These are phyloP conservation scores for Parnassius smintheus DNA, from an alignment of 2,888 invertebrate species.

Conservation along the genomic window DNA sequence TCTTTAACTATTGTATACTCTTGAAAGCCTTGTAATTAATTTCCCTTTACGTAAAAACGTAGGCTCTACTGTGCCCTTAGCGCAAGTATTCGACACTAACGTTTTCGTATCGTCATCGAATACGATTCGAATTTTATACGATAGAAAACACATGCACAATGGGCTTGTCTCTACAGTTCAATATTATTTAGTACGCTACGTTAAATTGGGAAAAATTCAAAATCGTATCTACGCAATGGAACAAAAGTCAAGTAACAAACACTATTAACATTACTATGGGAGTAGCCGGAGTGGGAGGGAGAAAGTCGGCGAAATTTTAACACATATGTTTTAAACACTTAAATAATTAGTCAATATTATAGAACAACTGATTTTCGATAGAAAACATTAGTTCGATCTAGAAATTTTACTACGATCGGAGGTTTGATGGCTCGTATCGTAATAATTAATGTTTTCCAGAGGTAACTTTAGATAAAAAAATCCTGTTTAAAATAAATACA, in stretches of 20 bases:
- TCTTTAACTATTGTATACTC: constrained; percentile 52
- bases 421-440: no score
- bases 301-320: constrained; percentile 19
- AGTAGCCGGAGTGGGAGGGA: constrained; percentile 35
- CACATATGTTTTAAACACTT: no score
- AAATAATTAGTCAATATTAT: no score
- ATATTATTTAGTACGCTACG: constrained; percentile 1
- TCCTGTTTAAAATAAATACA: no score
- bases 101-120: not conserved
- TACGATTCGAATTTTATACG: no score
- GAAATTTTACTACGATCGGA: no score
- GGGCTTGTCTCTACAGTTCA: constrained; percentile 4
- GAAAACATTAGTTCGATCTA: no score
- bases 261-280: constrained; percentile 43
- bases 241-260: constrained; percentile 73
- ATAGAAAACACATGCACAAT: not conserved
- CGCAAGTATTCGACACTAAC: not conserved
- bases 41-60: not conserved
- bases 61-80: not conserved
- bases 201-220: constrained; percentile 4
- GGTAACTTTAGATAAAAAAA: no score
- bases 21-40: constrained; percentile 29
- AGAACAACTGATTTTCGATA: no score
- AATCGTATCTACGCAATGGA: constrained; percentile 48
- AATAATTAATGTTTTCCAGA: no score